Percentiles rank a stretch among this genome's conserved stretches.
These are phyloP conservation scores for Calypte anna DNA, from an alignment of 2,113 vertebrate genomes.

Conservation along the genomic window DNA sequence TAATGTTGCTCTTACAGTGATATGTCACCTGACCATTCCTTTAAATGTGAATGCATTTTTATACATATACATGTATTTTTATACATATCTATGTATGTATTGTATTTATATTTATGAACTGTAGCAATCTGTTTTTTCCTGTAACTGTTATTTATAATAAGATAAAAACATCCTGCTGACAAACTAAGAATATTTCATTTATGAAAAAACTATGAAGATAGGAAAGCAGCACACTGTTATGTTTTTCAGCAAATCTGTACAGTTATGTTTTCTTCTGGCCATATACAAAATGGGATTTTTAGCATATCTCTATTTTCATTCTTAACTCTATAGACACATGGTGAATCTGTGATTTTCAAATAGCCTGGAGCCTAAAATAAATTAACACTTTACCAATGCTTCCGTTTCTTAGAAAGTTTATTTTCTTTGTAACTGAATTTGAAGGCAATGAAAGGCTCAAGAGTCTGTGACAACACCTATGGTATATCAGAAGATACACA, in stretches of 20 bases:
- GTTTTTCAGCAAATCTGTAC: background rate
- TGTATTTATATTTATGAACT: background rate
- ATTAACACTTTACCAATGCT: background rate
- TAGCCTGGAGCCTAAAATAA: conserved; percentile 1
- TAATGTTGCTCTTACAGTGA: background rate
- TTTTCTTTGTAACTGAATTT: background rate
- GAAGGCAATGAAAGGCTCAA: background rate
- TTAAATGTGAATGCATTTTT: background rate
- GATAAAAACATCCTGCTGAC: background rate
- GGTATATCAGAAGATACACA: background rate
- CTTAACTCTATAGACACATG: background rate
- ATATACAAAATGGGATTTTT: background rate
- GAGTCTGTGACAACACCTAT: background rate
- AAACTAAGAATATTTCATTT: background rate
- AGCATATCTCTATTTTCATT: background rate
- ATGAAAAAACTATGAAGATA: background rate
- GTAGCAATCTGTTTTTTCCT: background rate
- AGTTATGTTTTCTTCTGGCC: background rate
- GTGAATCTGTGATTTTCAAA: conserved; percentile 8
- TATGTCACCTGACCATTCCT: background rate
- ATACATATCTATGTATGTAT: background rate
- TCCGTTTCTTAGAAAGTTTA: conserved; percentile 25
- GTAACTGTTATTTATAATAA: background rate
- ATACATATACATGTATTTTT: background rate
- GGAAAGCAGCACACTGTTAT: background rate